phyloP scores from a whole-genome alignment of 23 tunicate species.

The Trididemnum nubilum region DNA sequence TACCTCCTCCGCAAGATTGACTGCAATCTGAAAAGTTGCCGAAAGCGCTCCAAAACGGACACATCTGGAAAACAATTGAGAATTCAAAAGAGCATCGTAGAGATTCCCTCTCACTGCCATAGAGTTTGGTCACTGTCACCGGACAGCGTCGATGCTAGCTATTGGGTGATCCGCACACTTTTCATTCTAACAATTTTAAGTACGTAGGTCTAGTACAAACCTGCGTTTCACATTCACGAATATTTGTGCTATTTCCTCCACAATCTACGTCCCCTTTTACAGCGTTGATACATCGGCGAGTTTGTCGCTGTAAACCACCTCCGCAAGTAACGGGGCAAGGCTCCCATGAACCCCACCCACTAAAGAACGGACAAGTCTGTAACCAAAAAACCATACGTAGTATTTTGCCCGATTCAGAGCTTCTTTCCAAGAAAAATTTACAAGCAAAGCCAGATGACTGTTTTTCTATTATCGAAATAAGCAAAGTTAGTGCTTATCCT shows the following conservation, averaged over 20 bases:
- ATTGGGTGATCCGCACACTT: no score
- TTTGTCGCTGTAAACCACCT: slow-evolving; percentile 35
- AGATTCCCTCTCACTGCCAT: no score
- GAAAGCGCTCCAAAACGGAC: slow-evolving; percentile 64
- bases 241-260: slow-evolving; percentile 13
- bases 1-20: slow-evolving; percentile 70
- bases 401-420: no score
- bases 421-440: no score
- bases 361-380: slow-evolving; percentile 55
- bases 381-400: not conserved
- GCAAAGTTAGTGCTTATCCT: no score
- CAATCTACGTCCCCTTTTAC: slow-evolving; percentile 54
- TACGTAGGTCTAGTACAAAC: no score
- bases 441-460: no score
- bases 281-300: slow-evolving; percentile 57
- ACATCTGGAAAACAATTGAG: slow-evolving; percentile 65
- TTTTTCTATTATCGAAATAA: not conserved
- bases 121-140: no score
- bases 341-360: slow-evolving; percentile 65
- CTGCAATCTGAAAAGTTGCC: slow-evolving; percentile 61
- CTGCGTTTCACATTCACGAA: not conserved
- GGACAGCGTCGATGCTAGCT: no score
- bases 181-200: no score
- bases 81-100: no score
- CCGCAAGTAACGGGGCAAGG: slow-evolving; percentile 64